Base-by-base conservation (phyloP, 2,888 invertebrate genomes). In the Caenorhabditis sinica region DNA sequence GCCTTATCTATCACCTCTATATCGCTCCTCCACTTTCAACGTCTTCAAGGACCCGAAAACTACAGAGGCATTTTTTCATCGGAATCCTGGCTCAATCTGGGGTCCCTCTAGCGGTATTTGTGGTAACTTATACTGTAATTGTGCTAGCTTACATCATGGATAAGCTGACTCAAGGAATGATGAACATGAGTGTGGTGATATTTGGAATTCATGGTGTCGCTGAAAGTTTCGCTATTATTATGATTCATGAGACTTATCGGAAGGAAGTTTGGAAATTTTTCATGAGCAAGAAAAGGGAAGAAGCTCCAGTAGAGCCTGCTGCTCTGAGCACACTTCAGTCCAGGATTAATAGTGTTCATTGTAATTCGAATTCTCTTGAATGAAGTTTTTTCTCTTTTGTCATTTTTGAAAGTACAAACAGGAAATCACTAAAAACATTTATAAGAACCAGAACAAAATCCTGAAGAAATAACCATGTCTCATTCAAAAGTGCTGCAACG, bases 151-250 rank as follows among this genome's bases (percentile, higher is more conserved):
- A 33, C 36, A 3, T 33, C 0, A 33, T 28, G 6, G 33, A 11
- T 9, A n/a, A 33, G 8, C 33, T 60, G 9, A 33, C 60, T 6
- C 60, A 60, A 36, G 63, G 13, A 4, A 23, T 20, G 8, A 25
- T 43, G 25, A 65, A 43, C 25, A 4, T 43, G 20, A n/a, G 63
- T 25, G 23, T 43, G 25, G 28, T 43, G 25, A 65, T 45, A 28
- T 25, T 65, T 43, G 45, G 43, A 65, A 11, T 43, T 25, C 63
- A 65, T 9, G 45, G 45, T 20, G 23, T 65, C 11, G 63, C 20
- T 15, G 45, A 43, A 13, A 60, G 60, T 60, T n/a, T 30, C 6
- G 60, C n/a, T 3, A 60, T 60, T 60, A 60, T 60, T 36, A 9
- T 60, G 60, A 13, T 60, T 5, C 60, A 60, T 20, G 60, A 36